Evolutionary conservation across 92 coral and sea anemone genomes (phyloP), one percentile per base, ranked within the genome.

Genomic region (Diadumene lineata): DNA sequence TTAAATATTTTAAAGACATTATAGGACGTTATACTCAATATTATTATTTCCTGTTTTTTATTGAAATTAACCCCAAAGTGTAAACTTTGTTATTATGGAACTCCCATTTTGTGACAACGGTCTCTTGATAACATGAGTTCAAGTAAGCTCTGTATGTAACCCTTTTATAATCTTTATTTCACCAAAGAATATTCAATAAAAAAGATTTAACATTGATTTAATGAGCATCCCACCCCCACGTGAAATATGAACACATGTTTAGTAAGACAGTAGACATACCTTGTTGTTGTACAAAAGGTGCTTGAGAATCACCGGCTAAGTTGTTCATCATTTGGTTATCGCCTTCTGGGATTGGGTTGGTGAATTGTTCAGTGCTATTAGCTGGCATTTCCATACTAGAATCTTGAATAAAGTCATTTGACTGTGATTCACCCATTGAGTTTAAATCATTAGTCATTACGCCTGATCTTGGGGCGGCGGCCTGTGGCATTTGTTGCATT

Each of bases 281-380:
- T 62, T 62, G 68, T 62, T 38, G 68, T 18, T 60, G 65, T 62
- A 29, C 38, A 62, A 62, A 19, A 7, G 68, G 31, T 28, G 68
- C 68, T 28, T 62, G 68, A 27, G 38, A 11, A 23, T 34, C 60
- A 18, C 17, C 70, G 22, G 60, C 70, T 44, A 74, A 58, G 27
- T 69, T 23, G 33, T 34, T 74, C 17, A 58, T 28, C 64, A 74
- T 38, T 19, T 74, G 79, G 70, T 74, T 76, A 51, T 86, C 81
- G 64, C 77, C 70, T 28, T 64, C 64, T 57, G 84, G 84, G 19
- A 60, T 70, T 64, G 34, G 63, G 60, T 87, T 88, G 31, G 62
- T 70, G 65, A 56, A 82, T 34, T 43, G 69, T 22, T 86, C 69
- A 13, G 83, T 85, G 21, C 82, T 75, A 0, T 64, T 33, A 10